phyloP scores from a whole-genome alignment of 2,113 vertebrate species.

The Podarcis raffonei region DNA sequence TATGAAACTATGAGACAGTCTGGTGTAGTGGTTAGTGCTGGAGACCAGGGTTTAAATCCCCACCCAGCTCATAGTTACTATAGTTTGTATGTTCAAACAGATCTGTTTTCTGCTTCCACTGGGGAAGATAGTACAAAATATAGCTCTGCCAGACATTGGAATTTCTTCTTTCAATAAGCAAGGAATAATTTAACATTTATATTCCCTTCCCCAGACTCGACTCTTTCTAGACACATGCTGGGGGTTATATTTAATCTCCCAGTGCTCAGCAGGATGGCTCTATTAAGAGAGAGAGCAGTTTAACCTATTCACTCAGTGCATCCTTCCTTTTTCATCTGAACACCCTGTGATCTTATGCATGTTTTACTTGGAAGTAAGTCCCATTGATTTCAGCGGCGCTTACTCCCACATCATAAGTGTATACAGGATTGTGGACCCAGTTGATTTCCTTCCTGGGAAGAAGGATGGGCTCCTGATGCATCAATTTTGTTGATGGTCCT shows the following conservation, averaged over 20 bases:
- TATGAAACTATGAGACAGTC: no score
- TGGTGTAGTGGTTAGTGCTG: no score
- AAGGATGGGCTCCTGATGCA: neutral
- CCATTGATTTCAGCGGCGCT: neutral
- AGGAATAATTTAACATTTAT: constrained; percentile 28
- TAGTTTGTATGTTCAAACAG: constrained; percentile 43
- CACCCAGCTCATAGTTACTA: neutral
- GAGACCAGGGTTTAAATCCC: no score
- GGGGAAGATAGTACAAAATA: constrained; percentile 41
- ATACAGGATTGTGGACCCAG: neutral
- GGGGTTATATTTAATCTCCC: neutral
- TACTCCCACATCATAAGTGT: neutral
- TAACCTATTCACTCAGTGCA: constrained; percentile 3
- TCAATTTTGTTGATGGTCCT: neutral
- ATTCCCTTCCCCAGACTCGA: constrained; percentile 30
- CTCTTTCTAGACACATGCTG: constrained; percentile 36
- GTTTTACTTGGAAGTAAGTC: neutral
- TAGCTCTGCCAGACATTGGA: constrained; percentile 44
- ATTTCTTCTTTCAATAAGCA: constrained; percentile 17
- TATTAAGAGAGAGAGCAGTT: constrained; percentile 3
- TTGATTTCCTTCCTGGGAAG: neutral
- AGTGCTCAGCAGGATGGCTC: neutral
- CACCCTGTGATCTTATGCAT: neutral
- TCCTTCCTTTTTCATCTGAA: neutral
- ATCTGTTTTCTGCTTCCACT: constrained; percentile 36